Evolutionary conservation across 2,113 vertebrate genomes (phyloP), one percentile per base, ranked within the genome.

Genomic region (Rhizomys pruinosus): DNA sequence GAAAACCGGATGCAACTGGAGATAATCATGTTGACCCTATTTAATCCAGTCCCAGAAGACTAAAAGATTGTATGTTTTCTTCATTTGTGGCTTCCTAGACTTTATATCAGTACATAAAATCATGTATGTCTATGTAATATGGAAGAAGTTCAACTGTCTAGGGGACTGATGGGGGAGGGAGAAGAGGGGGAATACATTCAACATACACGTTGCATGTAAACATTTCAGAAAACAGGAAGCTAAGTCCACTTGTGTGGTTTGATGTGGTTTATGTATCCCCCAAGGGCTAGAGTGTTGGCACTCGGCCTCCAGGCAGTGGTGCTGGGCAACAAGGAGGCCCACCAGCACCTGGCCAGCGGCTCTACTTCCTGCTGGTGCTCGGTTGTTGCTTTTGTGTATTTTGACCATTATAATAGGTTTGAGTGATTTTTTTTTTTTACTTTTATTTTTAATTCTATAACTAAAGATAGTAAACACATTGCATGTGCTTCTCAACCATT

Each of bases 361-460:
- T 94, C 6, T 78, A 20, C 23, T 59, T 44, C 25, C 72, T 89
- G n/a, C 16, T 13, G 63, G n/a, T 52, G 76, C 73, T 78, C 63
- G 55, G 42, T 78, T 52, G 39, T 68, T 59, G 34, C 22, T 86
- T 42, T 76, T 85, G 9, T 78, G 84, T 81, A 87, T 84, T 87
- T 23, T 86, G 76, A n/a, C n/a, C 69, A 44, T 63, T 66, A 22
- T 39, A 76, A n/a, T 59, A 82, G 13, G 8, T 16, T 92, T 82
- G 22, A 39, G 6, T 84, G n/a, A 25, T 66, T 27, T 84, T 84
- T 71, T 37, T 37, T 76, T 92, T 89, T 86, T 17, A 17, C 84
- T 93, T 84, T 84, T 47, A 72, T 71, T 87, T 90, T 84, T 76
- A 86, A 57, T 84, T 92, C n/a, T 47, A 3, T 69, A 76, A 71